A percentile compares a stretch with the other conserved stretches of the same genome.
phyloP scores from a whole-genome alignment of 2,113 vertebrate genomes.

The Gasterosteus nipponicus region DNA sequence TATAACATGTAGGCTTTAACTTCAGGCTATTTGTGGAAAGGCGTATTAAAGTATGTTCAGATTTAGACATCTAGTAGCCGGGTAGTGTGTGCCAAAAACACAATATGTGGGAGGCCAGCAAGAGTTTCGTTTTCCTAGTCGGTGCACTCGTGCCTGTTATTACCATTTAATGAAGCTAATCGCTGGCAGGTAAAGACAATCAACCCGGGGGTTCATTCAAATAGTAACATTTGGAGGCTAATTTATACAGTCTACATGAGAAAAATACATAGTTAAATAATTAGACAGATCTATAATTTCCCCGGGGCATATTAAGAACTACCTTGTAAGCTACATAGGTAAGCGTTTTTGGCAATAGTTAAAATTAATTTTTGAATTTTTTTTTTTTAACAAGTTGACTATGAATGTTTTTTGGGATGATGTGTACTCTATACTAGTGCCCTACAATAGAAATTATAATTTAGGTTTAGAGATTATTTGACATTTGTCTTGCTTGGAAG shows the following conservation, averaged over 20 bases:
- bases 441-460: neutral
- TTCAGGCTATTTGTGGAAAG: neutral
- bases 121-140: neutral
- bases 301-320: neutral
- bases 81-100: neutral
- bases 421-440: neutral
- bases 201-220: neutral
- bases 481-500: neutral
- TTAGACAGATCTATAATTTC: neutral
- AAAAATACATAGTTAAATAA: neutral
- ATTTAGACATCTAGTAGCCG: neutral
- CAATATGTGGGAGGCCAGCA: neutral
- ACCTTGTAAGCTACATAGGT: neutral
- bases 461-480: neutral
- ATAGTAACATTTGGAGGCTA: neutral
- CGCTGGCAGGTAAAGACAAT: neutral
- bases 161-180: neutral
- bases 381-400: neutral
- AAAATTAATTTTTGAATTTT: too few relatives aligned
- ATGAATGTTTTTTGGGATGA: neutral
- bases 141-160: slow-evolving; percentile 12
- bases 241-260: neutral
- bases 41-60: neutral
- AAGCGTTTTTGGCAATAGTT: neutral
- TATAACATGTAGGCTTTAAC: neutral